Evolutionary conservation across 1,140 invertebrate species (phyloP).

Genomic region (Pseudomyrmex flavicornis): DNA sequence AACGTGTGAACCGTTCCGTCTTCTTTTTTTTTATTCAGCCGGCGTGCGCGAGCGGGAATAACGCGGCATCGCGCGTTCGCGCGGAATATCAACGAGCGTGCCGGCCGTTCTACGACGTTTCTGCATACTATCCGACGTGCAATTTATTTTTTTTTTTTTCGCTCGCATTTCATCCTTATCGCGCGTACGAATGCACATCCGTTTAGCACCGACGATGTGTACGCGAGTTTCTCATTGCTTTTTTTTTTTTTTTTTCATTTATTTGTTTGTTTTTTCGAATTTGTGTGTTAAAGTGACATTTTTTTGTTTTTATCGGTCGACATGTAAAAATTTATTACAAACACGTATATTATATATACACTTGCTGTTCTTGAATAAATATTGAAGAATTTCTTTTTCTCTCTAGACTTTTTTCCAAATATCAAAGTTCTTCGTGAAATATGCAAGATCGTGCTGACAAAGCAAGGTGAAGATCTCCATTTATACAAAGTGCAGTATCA

Average conservation of each 20-base stretch:
- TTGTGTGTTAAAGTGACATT: too few species aligned
- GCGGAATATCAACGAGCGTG: constrained; percentile 50
- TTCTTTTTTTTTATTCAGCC: constrained; percentile 50
- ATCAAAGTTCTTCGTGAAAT: background rate
- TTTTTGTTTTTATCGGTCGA: background rate
- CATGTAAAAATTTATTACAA: too few species aligned
- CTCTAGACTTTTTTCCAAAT: background rate
- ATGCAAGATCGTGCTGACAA: background rate
- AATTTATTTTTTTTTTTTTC: constrained; percentile 23
- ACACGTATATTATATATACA: too few species aligned
- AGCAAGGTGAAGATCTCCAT: background rate
- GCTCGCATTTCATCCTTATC: background rate
- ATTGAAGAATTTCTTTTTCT: background rate
- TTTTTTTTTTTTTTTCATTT: background rate
- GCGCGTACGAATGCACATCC: background rate
- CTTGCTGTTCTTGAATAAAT: background rate
- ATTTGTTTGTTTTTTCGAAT: background rate
- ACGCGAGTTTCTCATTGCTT: background rate
- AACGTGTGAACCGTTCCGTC: constrained; percentile 14
- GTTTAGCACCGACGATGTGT: background rate
- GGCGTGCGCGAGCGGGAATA: constrained; percentile 30
- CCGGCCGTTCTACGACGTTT: constrained; percentile 39
- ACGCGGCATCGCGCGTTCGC: constrained; percentile 14
- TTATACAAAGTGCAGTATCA: constrained; percentile 12
- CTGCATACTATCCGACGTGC: constrained; percentile 16